A percentile compares a stretch with the other conserved stretches of the same genome.
phyloP scores from a whole-genome alignment of 2,888 invertebrate genomes.

The Theodoxus fluviatilis region DNA sequence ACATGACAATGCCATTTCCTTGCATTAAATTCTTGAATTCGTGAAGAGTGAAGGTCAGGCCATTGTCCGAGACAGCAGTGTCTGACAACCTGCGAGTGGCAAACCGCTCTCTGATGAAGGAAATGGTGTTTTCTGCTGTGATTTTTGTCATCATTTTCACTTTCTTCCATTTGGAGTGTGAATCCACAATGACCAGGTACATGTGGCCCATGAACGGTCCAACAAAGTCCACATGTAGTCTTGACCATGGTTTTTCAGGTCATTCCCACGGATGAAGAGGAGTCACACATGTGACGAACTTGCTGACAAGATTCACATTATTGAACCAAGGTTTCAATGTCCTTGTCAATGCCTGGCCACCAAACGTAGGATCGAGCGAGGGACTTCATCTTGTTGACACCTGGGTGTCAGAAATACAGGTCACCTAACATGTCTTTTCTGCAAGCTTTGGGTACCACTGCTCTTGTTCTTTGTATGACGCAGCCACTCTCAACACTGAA shows the following conservation, averaged over 20 bases:
- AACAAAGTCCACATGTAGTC: conserved; percentile 47
- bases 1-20: conserved; percentile 32
- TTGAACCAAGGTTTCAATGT: conserved; percentile 29
- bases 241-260: conserved; percentile 40
- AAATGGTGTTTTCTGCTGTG: background rate
- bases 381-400: conserved; percentile 37
- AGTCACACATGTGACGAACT: conserved; percentile 30
- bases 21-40: conserved; percentile 32
- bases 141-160: conserved; percentile 9
- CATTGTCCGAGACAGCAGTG: conserved; percentile 36
- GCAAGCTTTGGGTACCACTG: conserved; percentile 28
- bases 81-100: conserved; percentile 36
- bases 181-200: conserved; percentile 40
- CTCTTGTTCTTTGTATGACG: conserved; percentile 30
- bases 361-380: conserved; percentile 35
- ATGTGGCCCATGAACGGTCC: conserved; percentile 40
- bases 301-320: conserved; percentile 33
- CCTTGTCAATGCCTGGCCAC: conserved; percentile 39
- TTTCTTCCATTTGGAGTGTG: conserved; percentile 40
- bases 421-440: conserved; percentile 27
- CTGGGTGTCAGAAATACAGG: conserved; percentile 37
- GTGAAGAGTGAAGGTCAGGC: too few relatives aligned
- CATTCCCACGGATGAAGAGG: conserved; percentile 43
- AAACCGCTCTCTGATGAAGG: too few relatives aligned
- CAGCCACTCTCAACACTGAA: conserved; percentile 26